Conservation (phyloP, 2,888 invertebrate genomes). For the Lasioglossum vierecki region DNA sequence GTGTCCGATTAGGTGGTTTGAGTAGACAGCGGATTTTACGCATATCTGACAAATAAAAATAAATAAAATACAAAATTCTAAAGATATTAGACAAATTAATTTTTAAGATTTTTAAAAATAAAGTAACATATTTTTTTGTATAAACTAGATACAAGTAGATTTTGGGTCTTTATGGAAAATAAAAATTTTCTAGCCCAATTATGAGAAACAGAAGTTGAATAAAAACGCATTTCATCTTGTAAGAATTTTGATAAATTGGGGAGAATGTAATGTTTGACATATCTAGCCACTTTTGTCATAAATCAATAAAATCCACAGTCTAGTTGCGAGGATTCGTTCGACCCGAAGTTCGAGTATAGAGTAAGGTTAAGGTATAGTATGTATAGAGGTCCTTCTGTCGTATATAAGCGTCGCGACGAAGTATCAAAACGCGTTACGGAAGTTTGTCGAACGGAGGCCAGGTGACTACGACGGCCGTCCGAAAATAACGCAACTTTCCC, state of each 20-base stretch:
- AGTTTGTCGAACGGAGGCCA: slow-evolving; percentile 57
- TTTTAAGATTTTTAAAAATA: too few species aligned
- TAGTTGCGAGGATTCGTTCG: too few species aligned
- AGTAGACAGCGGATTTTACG: background rate
- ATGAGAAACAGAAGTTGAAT: too few species aligned
- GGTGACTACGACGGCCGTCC: slow-evolving; percentile 42
- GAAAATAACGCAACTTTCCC: slow-evolving; percentile 69
- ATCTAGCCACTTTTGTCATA: too few species aligned
- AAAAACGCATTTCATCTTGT: too few species aligned
- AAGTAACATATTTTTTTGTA: background rate
- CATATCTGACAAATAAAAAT: background rate
- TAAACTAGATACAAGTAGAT: background rate
- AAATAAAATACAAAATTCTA: background rate
- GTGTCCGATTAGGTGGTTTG: background rate
- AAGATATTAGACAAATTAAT: too few species aligned
- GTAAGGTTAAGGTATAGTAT: background rate
- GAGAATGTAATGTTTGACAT: too few species aligned
- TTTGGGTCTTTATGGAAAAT: too few species aligned
- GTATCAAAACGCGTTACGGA: slow-evolving; percentile 24
- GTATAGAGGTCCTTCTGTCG: background rate
- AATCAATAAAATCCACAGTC: too few species aligned
- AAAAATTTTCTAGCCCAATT: too few species aligned
- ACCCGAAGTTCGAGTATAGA: background rate
- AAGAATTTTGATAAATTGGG: too few species aligned
- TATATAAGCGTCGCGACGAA: slow-evolving; percentile 21